Evolutionary conservation across 2,113 vertebrate genomes (phyloP), one percentile per base, ranked within the genome.

Genomic region (Thunnus thynnus): DNA sequence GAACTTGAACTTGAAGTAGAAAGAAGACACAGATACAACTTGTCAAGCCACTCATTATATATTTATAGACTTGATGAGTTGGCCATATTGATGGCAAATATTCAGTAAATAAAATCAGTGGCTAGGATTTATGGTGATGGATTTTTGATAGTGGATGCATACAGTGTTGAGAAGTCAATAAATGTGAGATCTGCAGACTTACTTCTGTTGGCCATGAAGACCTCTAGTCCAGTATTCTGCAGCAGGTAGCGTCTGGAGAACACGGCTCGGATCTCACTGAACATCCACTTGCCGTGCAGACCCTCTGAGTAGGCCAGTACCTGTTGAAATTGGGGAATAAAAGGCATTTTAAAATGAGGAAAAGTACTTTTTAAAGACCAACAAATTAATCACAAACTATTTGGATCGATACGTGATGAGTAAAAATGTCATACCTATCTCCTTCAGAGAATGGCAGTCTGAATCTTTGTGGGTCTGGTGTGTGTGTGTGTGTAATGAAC

Each of bases 171-270:
- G 14, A 60, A 68, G 58, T 68, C 13, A 68, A 36, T 50, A 5
- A 0, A 47, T 14, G 17, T 13, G 36, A 14, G 55, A 44, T 55
- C 0, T 47, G 36, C 22, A 81, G 25, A 94, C 98, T 90, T 95
- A 99, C 98, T 99, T 94, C 98, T 96, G 93, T 99, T 99, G 84
- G 98, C 98, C 98, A 99, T 99, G 81, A 99, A 99, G 46, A 99
- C 98, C 92, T 99, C 98, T 82, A 99, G 87, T 58, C 97, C 98
- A 0, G 98, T 99, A 82, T 97, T 99, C 84, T 99, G 98, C 62
- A 99, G 96, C 86, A 99, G 95, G 87, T 97, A 99, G 9, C 98
- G 97, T 83, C 98, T 96, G 84, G 98, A 99, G 94, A 99, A 99
- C 65, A 99, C 98, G 0, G 98, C 98, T 86, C 98, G 95, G 91